Percentiles rank a stretch among this genome's conserved stretches.
Evolutionary conservation across 2,113 vertebrate species (phyloP).

Genomic region (Psettodes erumei): DNA sequence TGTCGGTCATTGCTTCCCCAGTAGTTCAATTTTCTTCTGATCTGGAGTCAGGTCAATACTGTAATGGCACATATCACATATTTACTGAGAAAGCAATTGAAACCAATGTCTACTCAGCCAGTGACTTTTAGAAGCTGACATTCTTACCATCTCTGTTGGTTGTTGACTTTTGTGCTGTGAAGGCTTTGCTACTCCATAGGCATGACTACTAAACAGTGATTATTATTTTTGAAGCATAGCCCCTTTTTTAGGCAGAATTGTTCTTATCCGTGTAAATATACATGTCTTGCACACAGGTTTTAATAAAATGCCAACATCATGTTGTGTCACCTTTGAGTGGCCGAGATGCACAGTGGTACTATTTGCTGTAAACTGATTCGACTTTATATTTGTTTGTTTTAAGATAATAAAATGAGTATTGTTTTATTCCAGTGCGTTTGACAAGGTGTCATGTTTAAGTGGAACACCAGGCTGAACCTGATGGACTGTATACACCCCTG

Average conservation of each 20-base stretch:
- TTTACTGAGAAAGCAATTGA: slow-evolving; percentile 21
- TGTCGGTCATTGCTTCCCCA: not conserved
- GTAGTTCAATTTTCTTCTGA: not conserved
- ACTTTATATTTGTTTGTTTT: slow-evolving; percentile 66
- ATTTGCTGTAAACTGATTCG: slow-evolving; percentile 38
- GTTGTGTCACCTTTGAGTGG: slow-evolving; percentile 42
- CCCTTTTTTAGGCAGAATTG: slow-evolving; percentile 27
- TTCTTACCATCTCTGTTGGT: slow-evolving; percentile 10
- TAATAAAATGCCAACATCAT: slow-evolving; percentile 28
- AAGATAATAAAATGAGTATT: slow-evolving; percentile 50
- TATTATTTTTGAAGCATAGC: slow-evolving; percentile 2
- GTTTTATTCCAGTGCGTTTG: not conserved
- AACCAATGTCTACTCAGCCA: slow-evolving; percentile 21
- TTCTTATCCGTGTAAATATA: slow-evolving; percentile 49
- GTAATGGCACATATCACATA: slow-evolving; percentile 30
- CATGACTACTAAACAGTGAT: not conserved
- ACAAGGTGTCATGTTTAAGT: not conserved
- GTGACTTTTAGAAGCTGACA: slow-evolving; percentile 17
- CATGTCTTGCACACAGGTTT: slow-evolving; percentile 32
- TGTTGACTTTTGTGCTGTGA: slow-evolving; percentile 25
- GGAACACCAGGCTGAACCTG: not conserved
- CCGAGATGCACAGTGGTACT: slow-evolving; percentile 17
- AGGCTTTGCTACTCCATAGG: slow-evolving; percentile 38
- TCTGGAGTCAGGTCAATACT: slow-evolving; percentile 7
- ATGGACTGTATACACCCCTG: not conserved